Conservation (phyloP, 2,888 invertebrate species). For the Leucania comma region DNA sequence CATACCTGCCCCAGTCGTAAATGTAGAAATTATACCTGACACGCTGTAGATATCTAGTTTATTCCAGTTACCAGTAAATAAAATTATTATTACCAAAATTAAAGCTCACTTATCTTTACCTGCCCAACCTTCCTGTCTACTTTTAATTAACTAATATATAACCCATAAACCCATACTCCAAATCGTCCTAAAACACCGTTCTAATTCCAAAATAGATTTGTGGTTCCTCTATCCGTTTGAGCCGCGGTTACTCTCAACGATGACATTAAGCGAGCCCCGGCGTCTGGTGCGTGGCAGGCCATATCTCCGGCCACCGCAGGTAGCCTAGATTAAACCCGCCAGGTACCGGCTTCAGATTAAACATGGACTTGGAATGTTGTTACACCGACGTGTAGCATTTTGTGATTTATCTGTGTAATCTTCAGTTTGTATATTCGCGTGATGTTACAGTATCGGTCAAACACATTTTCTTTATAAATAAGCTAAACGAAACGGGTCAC, state of each 20-base stretch:
- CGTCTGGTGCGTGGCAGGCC: slow-evolving; percentile 52
- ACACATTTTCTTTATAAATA: too few species aligned
- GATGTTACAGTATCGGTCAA: too few species aligned
- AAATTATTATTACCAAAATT: too few species aligned
- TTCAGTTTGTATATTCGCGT: too few species aligned
- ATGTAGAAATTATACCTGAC: background rate
- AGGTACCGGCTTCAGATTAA: slow-evolving; percentile 66
- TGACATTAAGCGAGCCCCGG: slow-evolving; percentile 49
- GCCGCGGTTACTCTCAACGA: slow-evolving; percentile 41
- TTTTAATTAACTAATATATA: background rate
- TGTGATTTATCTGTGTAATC: background rate
- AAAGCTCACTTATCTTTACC: too few species aligned
- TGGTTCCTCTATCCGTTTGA: slow-evolving; percentile 12
- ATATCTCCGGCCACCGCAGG: slow-evolving; percentile 67
- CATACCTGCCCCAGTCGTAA: background rate
- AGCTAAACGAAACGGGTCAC: too few species aligned
- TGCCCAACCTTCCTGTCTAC: background rate
- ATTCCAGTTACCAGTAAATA: background rate
- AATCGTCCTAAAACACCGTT: background rate
- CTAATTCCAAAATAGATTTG: slow-evolving; percentile 36
- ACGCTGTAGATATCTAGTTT: background rate
- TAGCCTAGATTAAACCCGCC: slow-evolving; percentile 66
- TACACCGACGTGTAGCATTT: slow-evolving; percentile 43
- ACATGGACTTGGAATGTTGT: slow-evolving; percentile 44
- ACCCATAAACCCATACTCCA: background rate